Evolutionary conservation across 2,888 invertebrate genomes (phyloP).

Genomic region (Oxyteleia sp.): DNA sequence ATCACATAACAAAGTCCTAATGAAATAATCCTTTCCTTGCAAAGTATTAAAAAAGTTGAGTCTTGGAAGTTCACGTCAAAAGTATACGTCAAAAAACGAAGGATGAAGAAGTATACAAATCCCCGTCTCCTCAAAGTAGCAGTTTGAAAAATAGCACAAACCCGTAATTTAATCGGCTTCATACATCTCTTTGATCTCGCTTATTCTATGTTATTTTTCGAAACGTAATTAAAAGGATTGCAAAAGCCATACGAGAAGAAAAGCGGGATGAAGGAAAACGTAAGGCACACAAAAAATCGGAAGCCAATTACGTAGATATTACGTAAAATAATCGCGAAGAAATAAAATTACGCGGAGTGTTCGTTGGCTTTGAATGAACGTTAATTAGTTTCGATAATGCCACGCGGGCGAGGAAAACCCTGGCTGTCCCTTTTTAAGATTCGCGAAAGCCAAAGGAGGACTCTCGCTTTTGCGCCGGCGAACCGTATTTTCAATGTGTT

Average conservation of each 20-base stretch:
- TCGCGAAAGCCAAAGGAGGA: background rate
- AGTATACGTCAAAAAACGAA: constrained; percentile 35
- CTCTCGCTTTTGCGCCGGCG: constrained; percentile 15
- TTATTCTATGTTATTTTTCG: constrained; percentile 55
- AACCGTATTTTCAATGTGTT: constrained; percentile 45
- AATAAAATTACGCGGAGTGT: constrained; percentile 7
- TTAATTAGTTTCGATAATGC: constrained; percentile 50
- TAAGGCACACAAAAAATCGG: constrained; percentile 24
- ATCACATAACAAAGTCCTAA: constrained; percentile 32
- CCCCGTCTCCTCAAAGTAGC: constrained; percentile 49
- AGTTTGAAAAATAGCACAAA: constrained; percentile 63
- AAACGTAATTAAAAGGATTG: constrained; percentile 63
- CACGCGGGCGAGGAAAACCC: constrained; percentile 13
- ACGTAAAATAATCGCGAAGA: constrained; percentile 39
- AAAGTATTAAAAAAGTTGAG: constrained; percentile 26
- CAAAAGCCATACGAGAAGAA: constrained; percentile 17
- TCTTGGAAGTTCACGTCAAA: constrained; percentile 31
- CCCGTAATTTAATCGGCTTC: constrained; percentile 63
- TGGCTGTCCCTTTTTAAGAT: constrained; percentile 1
- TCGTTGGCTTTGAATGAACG: constrained; percentile 13
- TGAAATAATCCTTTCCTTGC: constrained; percentile 37
- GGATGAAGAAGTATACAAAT: constrained; percentile 45
- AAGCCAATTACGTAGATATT: constrained; percentile 48
- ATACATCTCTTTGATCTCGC: constrained; percentile 58
- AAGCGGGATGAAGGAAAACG: constrained; percentile 10